Evolutionary conservation across 2,797 vertebrate species (phyloP), one percentile per base, ranked within the genome.

Genomic region (Antennarius maculatus): DNA sequence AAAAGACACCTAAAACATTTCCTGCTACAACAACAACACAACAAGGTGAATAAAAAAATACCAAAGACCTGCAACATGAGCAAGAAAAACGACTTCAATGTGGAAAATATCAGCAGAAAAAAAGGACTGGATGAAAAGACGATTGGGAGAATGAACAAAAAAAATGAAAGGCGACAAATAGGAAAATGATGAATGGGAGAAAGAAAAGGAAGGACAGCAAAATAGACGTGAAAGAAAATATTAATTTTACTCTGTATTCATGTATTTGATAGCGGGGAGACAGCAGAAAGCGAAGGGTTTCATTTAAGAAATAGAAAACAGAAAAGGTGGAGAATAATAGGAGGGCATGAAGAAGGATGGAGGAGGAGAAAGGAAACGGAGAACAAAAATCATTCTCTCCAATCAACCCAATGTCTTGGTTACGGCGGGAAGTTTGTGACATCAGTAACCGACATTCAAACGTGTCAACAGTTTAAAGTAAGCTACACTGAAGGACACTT

Each of bases 261-360:
- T 61, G 61, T 15, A 0, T 55, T 28, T 45, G 61, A 70, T 51
- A 37, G 4, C 0, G 39, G 50, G 8, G 43, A 54, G 48, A 34
- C 13, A 31, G 58, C 13, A 6, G 42, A 43, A 43, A 43, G 1
- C 14, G 42, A 15, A 50, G 42, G 28, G 12, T 41, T 79, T 66
- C 45, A 51, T 69, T 72, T 74, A 52, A 68, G 56, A 69, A 71
- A 81, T 7, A 34, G 66, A 67, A 60, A 77, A 69, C 60, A 55
- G 29, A 61, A 42, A 50, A 51, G 45, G 58, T n/a, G 45, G 60
- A 49, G 65, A 66, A 53, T 31, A 66, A 66, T 37, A 34, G 62
- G 54, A 23, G 54, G 43, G 70, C 61, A 69, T 66, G 63, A 60
- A 50, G 69, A 13, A 1, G n/a, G 12, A 3, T 39, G 37, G 37